These are phyloP conservation scores for Apodemia mormo DNA, from an alignment of 2,888 invertebrate species.

Conservation along the genomic window DNA sequence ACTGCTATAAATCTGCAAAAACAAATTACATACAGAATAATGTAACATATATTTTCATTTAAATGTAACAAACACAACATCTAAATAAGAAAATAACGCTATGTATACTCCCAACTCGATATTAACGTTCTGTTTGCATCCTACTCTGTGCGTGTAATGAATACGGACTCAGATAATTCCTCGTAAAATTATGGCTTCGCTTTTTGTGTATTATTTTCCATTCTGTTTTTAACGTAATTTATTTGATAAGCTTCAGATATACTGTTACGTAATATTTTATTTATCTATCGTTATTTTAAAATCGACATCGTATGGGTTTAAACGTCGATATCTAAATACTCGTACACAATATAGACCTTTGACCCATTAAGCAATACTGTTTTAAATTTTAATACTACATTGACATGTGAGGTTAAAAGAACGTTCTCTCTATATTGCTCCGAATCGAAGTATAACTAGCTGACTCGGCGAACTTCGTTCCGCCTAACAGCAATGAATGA, in stretches of 20 bases:
- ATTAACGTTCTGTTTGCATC: conserved; percentile 3
- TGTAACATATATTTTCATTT: neutral
- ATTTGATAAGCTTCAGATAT: conserved; percentile 21
- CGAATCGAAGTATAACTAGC: too few relatives aligned
- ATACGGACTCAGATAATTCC: conserved; percentile 26
- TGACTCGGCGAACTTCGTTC: too few relatives aligned
- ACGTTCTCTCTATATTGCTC: too few relatives aligned
- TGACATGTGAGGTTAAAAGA: too few relatives aligned
- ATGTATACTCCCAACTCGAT: neutral
- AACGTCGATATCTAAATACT: neutral
- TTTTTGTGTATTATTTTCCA: conserved; percentile 23
- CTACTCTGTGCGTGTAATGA: conserved; percentile 27
- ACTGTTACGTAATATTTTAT: conserved; percentile 20
- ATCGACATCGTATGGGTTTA: neutral
- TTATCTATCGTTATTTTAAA: conserved; percentile 11
- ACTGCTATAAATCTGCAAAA: too few relatives aligned
- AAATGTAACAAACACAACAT: neutral
- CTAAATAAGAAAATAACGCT: neutral
- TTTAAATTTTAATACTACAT: too few relatives aligned
- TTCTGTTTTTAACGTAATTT: conserved; percentile 24
- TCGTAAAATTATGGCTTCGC: conserved; percentile 24
- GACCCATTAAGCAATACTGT: too few relatives aligned
- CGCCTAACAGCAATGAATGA: too few relatives aligned
- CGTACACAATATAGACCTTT: too few relatives aligned
- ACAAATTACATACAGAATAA: neutral